A percentile compares a stretch with the other conserved stretches of the same genome.
Evolutionary conservation across 2,113 vertebrate genomes (phyloP).

Genomic region (Cavia aperea): DNA sequence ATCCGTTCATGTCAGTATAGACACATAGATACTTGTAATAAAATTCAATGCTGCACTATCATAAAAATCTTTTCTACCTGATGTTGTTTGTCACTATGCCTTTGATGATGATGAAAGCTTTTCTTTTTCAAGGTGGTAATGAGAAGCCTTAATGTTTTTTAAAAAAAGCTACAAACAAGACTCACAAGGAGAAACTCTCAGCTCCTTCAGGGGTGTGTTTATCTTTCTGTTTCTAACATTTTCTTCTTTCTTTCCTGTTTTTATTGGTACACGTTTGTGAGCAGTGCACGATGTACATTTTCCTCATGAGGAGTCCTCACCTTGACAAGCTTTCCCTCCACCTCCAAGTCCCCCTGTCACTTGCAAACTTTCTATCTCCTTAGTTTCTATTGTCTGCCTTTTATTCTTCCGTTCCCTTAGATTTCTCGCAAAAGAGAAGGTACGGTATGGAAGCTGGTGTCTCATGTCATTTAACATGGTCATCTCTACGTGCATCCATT

Average conservation of each 20-base stretch:
- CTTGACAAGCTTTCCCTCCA: not conserved
- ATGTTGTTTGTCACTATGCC: not conserved
- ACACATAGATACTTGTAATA: not conserved
- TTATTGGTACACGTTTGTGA: no score
- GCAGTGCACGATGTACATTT: not conserved
- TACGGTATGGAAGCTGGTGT: not conserved
- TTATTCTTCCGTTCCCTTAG: not conserved
- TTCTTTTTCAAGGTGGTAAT: not conserved
- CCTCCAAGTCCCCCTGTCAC: not conserved
- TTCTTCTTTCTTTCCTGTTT: not conserved
- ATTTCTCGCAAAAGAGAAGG: not conserved
- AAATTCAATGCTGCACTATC: accelerated
- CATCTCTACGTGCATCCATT: not conserved
- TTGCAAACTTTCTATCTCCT: not conserved
- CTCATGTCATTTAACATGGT: no score
- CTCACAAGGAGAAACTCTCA: accelerated
- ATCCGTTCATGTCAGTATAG: accelerated
- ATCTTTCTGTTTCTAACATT: not conserved
- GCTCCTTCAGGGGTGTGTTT: not conserved
- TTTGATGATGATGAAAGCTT: no score
- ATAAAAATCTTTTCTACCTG: not conserved
- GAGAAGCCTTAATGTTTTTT: not conserved
- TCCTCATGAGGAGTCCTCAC: not conserved
- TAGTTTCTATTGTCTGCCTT: not conserved
- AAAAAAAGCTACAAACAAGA: not conserved